Conservation (phyloP, 2,888 invertebrate species). For the Pyralis farinalis region DNA sequence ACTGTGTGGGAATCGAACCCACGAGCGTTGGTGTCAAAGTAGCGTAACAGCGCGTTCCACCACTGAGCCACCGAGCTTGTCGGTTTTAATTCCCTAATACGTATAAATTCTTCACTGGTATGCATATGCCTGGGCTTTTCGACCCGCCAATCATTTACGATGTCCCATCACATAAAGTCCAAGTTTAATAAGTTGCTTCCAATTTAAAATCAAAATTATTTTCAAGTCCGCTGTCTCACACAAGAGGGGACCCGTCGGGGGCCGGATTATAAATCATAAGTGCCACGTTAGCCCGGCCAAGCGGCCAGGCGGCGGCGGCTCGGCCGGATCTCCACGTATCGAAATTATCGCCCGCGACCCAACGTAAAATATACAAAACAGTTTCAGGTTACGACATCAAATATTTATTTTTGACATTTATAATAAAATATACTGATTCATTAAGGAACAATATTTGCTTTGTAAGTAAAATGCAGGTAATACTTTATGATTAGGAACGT, state of each 20-base stretch:
- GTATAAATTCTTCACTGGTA: too few relatives aligned
- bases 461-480: slow-evolving; percentile 4
- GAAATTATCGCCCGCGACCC: slow-evolving; percentile 70
- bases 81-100: too few relatives aligned
- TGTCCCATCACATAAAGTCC: slow-evolving; percentile 55
- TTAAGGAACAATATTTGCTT: slow-evolving; percentile 32
- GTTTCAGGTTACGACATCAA: slow-evolving; percentile 68
- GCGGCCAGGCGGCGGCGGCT: slow-evolving; percentile 44
- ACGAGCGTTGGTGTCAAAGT: too few relatives aligned
- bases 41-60: too few relatives aligned
- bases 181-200: slow-evolving; percentile 66
- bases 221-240: slow-evolving; percentile 61
- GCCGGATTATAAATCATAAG: slow-evolving; percentile 77
- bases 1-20: too few relatives aligned
- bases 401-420: slow-evolving; percentile 58
- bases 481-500: too few relatives aligned
- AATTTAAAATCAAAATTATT: slow-evolving; percentile 74
- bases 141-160: slow-evolving; percentile 40
- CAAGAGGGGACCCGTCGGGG: slow-evolving; percentile 63
- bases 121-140: background rate
- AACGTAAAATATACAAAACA: slow-evolving; percentile 71
- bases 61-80: too few relatives aligned
- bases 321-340: slow-evolving; percentile 43
- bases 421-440: slow-evolving; percentile 59
- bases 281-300: slow-evolving; percentile 60